These are phyloP conservation scores for Folsomia candida DNA, from an alignment of 2,888 invertebrate species.

Conservation along the genomic window DNA sequence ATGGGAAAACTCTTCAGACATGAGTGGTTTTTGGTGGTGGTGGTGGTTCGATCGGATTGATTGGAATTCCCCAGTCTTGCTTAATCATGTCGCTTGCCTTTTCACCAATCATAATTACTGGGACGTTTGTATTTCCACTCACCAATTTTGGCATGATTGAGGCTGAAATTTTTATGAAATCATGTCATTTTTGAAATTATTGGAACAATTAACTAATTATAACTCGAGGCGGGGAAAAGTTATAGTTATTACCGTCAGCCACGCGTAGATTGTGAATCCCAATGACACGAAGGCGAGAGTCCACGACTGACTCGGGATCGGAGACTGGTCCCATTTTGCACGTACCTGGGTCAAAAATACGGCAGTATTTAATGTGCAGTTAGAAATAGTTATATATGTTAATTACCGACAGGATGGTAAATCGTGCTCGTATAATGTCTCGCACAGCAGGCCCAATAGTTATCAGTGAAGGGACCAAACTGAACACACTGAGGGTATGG, in stretches of 20 bases:
- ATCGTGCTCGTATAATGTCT: slow-evolving; percentile 74
- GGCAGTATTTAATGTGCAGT: too few species aligned
- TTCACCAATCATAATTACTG: slow-evolving; percentile 61
- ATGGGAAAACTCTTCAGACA: too few species aligned
- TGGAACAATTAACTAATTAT: slow-evolving; percentile 59
- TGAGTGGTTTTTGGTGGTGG: too few species aligned
- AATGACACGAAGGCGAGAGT: slow-evolving; percentile 66
- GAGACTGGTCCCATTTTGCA: slow-evolving; percentile 69
- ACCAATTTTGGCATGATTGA: slow-evolving; percentile 73
- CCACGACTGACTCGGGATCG: slow-evolving; percentile 67
- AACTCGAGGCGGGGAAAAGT: too few species aligned
- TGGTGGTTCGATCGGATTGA: neutral
- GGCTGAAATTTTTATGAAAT: neutral
- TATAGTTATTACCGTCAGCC: slow-evolving; percentile 19
- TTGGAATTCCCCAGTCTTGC: slow-evolving; percentile 55
- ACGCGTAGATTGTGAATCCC: slow-evolving; percentile 39
- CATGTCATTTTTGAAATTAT: neutral
- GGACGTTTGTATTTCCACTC: slow-evolving; percentile 74
- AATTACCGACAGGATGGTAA: slow-evolving; percentile 68
- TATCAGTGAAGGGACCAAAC: slow-evolving; percentile 67
- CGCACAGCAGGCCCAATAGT: slow-evolving; percentile 67
- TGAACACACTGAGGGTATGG: slow-evolving; percentile 76
- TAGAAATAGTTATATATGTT: too few species aligned
- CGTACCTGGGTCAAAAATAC: slow-evolving; percentile 53
- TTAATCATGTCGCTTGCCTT: slow-evolving; percentile 72